Evolutionary conservation across 2,888 invertebrate species (phyloP), one percentile per base, ranked within the genome.

Genomic region (Nudaria mundana): DNA sequence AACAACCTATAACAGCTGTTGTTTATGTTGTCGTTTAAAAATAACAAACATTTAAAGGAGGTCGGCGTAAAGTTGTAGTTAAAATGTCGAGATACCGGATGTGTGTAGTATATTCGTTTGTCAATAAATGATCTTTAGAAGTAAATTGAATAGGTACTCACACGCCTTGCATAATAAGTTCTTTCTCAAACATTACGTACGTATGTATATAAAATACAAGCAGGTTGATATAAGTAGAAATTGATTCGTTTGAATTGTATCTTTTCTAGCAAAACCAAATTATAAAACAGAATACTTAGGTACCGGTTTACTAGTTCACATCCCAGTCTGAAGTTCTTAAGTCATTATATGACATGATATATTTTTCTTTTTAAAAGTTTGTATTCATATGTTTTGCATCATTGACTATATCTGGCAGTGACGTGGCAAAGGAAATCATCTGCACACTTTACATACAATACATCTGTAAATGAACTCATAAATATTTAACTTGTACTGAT

Each of bases 221-320:
- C 12, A 12, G 26, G 20, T 39, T 43, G 52, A 44, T 44, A 56
- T 55, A 33, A 43, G 57, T 48, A 48, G 38, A 25, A 25, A 29
- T 40, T 37, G 43, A 41, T 40, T 30, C 24, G 33, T 35, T 37
- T 54, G 52, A 30, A 57, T 54, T 38, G 7, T 40, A 48, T 45
- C 39, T 54, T 7, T 24, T 28, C 28, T 42, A 25, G 23, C 28
- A 31, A 47, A 31, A 50, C 32, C 29, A 11, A 41, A 45, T 24
- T n/a, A n/a, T n/a, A n/a, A n/a, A n/a, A n/a, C n/a, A n/a, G n/a
- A n/a, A 31, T 6, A 18, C 8, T 2, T 31, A 6, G 12, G 5
- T 15, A 16, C 28, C 8, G 11, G 7, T 11, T 11, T 30, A 12
- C 11, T 11, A 13, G 20, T 31, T 22, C n/a, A 5, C n/a, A 22